These are phyloP conservation scores for Aricia artaxerxes DNA, from an alignment of 2,888 invertebrate species.

Conservation along the genomic window DNA sequence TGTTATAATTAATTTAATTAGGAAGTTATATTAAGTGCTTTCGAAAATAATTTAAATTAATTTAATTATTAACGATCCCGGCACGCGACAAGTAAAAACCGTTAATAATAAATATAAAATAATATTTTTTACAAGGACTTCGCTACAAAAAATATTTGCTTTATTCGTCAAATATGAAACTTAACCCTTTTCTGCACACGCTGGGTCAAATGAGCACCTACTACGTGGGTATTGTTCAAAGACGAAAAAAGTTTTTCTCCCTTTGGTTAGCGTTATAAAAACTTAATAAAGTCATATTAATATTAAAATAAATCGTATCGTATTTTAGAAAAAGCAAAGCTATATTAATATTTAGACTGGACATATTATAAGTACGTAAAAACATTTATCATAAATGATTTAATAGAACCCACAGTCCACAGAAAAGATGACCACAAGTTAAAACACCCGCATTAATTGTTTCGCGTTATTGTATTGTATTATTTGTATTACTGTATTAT, in stretches of 20 bases:
- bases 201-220: no score
- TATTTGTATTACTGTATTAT: conserved; percentile 11
- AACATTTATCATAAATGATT: background rate
- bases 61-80: background rate
- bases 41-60: background rate
- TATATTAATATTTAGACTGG: background rate
- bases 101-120: background rate
- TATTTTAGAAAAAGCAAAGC: background rate
- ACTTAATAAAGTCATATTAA: no score
- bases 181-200: no score
- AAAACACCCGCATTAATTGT: conserved; percentile 28
- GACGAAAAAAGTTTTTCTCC: no score
- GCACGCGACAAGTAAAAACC: background rate
- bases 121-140: background rate
- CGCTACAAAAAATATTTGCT: background rate
- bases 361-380: background rate
- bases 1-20: background rate
- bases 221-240: no score
- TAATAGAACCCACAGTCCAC: background rate
- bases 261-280: no score
- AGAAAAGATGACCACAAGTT: background rate
- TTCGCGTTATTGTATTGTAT: conserved; percentile 9
- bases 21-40: background rate
- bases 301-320: no score
- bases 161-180: background rate